Percentiles rank a stretch among this genome's conserved stretches.
phyloP scores from a whole-genome alignment of 1,140 invertebrate species.

The Cydia fagiglandana region DNA sequence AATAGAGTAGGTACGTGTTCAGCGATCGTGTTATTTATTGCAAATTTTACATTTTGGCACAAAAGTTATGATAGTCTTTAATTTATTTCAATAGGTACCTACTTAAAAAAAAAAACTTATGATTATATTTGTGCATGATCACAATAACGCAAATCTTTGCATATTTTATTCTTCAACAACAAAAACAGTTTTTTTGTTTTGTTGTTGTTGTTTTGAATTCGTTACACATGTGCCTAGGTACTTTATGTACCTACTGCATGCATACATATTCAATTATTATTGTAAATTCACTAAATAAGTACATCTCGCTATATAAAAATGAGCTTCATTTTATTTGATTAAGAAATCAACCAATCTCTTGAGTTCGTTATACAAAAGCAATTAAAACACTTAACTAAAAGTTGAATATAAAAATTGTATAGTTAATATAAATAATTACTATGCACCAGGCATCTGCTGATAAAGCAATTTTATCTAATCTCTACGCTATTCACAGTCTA shows the following conservation, averaged over 20 bases:
- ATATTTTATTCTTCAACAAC: background rate
- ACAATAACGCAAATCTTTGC: too few relatives aligned
- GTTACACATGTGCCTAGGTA: background rate
- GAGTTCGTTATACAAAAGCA: conserved; percentile 42
- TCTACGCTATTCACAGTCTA: conserved; percentile 64
- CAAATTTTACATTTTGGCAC: background rate
- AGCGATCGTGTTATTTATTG: background rate
- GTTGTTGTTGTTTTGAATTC: too few relatives aligned
- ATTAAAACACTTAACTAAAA: conserved; percentile 51
- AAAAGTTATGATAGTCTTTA: background rate
- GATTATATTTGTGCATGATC: background rate
- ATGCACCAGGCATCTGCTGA: conserved; percentile 58
- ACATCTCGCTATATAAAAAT: conserved; percentile 55
- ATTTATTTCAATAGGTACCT: too few relatives aligned
- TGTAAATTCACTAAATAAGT: conserved; percentile 48
- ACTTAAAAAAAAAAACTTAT: background rate
- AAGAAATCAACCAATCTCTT: conserved; percentile 31
- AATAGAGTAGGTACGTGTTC: conserved; percentile 20
- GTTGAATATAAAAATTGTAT: conserved; percentile 58
- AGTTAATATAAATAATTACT: conserved; percentile 63
- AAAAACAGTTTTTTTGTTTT: too few relatives aligned
- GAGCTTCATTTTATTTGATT: conserved; percentile 46
- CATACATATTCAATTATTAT: conserved; percentile 36
- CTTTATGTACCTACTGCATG: conserved; percentile 8
- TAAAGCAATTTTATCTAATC: conserved; percentile 51